A percentile compares a stretch with the other conserved stretches of the same genome.
phyloP scores from a whole-genome alignment of 1,140 invertebrate genomes.

The Diabrotica undecimpunctata region DNA sequence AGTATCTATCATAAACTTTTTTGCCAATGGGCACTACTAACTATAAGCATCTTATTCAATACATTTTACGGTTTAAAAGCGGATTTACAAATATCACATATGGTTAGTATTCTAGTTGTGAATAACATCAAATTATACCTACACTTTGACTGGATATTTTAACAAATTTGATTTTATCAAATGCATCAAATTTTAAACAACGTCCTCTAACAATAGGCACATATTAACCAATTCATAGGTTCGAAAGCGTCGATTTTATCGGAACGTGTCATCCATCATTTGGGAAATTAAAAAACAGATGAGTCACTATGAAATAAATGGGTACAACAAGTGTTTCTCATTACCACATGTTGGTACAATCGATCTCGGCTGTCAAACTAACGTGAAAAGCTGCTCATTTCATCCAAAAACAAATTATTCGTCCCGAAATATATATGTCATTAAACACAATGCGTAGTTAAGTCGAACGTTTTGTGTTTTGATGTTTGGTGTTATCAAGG shows the following conservation, averaged over 20 bases:
- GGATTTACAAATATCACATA: no score
- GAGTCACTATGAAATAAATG: slow-evolving; percentile 18
- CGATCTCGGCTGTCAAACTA: slow-evolving; percentile 34
- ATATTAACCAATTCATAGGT: not conserved
- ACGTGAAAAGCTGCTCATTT: slow-evolving; percentile 22
- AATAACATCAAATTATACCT: no score
- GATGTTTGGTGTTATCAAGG: not conserved
- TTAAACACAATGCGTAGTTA: slow-evolving; percentile 34
- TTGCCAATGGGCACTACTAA: no score
- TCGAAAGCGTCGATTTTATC: slow-evolving; percentile 8
- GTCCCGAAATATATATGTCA: slow-evolving; percentile 35
- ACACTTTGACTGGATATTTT: no score
- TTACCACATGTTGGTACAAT: slow-evolving; percentile 32
- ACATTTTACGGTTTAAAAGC: no score
- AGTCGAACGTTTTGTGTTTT: slow-evolving; percentile 20
- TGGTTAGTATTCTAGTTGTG: no score
- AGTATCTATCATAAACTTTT: no score
- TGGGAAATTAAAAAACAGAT: slow-evolving; percentile 20
- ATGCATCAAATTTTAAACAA: not conserved
- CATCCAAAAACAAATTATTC: slow-evolving; percentile 33
- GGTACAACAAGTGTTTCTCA: slow-evolving; percentile 21
- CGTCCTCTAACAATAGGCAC: not conserved
- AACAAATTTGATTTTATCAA: not conserved
- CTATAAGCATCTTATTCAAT: no score
- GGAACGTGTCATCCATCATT: slow-evolving; percentile 11